Evolutionary conservation across 1,140 invertebrate species (phyloP).

Genomic region (Belonocnema kinseyi): DNA sequence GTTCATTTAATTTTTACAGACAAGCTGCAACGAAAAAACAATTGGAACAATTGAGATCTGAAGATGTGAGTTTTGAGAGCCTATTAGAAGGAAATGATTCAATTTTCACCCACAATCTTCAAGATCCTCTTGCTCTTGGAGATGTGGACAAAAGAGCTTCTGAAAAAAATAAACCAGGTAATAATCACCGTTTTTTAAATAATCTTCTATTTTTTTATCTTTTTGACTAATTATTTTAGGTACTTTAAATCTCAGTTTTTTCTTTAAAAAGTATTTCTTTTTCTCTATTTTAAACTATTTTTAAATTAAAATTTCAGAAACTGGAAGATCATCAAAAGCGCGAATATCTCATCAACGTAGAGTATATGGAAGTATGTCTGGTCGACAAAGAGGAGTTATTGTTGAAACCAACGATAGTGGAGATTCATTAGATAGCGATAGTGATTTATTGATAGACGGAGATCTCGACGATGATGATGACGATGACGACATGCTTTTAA

Average conservation of each 20-base stretch:
- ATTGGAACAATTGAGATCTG: constrained; percentile 73
- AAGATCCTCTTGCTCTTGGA: constrained; percentile 57
- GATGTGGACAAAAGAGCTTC: constrained; percentile 56
- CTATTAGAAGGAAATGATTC: constrained; percentile 71
- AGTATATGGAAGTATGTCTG: constrained; percentile 77
- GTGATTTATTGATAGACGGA: constrained; percentile 75
- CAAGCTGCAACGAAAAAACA: constrained; percentile 76
- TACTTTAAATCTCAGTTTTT: too few species aligned
- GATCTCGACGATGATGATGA: constrained; percentile 73
- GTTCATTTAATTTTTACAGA: constrained; percentile 45
- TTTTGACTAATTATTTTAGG: not conserved
- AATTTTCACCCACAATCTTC: constrained; percentile 67
- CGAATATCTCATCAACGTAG: constrained; percentile 68
- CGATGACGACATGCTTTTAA: constrained; percentile 64
- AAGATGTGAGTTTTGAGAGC: constrained; percentile 72
- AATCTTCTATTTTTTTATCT: constrained; percentile 15
- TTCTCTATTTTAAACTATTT: not conserved
- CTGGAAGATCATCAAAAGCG: constrained; percentile 62
- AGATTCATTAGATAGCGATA: constrained; percentile 74
- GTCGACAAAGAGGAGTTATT: constrained; percentile 64
- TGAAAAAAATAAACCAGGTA: constrained; percentile 62
- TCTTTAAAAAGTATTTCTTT: too few species aligned
- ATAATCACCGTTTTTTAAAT: constrained; percentile 29
- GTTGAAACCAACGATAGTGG: constrained; percentile 69
- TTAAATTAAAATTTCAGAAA: constrained; percentile 45